These are phyloP conservation scores for Myotis davidii DNA, from an alignment of 2,113 vertebrate genomes.

Conservation along the genomic window DNA sequence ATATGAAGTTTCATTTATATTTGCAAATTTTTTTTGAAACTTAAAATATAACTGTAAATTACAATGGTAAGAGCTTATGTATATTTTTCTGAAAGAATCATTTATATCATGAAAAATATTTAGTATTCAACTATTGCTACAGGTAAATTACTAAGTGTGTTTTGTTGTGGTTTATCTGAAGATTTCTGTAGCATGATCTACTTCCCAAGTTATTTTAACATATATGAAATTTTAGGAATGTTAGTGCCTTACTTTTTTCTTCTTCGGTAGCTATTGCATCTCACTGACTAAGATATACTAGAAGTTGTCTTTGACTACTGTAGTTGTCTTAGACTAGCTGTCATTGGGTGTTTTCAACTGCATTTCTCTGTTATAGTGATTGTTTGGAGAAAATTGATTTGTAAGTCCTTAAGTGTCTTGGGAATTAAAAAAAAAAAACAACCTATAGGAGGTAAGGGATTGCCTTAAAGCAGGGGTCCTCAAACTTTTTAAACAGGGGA, in stretches of 20 bases:
- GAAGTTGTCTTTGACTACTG: constrained; percentile 34
- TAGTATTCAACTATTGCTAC: constrained; percentile 58
- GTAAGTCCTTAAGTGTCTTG: not conserved
- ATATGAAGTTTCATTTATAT: constrained; percentile 54
- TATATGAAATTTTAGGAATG: constrained; percentile 17
- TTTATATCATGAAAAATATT: constrained; percentile 67
- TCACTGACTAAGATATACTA: not conserved
- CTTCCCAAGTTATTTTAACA: constrained; percentile 48
- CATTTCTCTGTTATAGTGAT: constrained; percentile 49
- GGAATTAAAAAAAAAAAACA: constrained; percentile 34
- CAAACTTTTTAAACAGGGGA: too few species aligned
- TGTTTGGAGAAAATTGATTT: constrained; percentile 31
- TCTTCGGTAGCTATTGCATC: not conserved
- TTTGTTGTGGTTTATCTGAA: constrained; percentile 60
- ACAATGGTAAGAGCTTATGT: constrained; percentile 60
- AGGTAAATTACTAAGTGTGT: constrained; percentile 67
- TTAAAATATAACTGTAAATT: constrained; percentile 75
- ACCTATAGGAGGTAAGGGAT: not conserved
- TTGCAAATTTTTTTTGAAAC: constrained; percentile 70
- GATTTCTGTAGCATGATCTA: constrained; percentile 24
- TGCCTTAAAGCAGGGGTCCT: not conserved
- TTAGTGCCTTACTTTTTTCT: not conserved
- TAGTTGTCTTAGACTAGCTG: constrained; percentile 36
- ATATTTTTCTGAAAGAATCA: constrained; percentile 49
- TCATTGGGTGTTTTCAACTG: not conserved